Conservation (phyloP, 2,113 vertebrate genomes). For the Acinonyx jubatus region DNA sequence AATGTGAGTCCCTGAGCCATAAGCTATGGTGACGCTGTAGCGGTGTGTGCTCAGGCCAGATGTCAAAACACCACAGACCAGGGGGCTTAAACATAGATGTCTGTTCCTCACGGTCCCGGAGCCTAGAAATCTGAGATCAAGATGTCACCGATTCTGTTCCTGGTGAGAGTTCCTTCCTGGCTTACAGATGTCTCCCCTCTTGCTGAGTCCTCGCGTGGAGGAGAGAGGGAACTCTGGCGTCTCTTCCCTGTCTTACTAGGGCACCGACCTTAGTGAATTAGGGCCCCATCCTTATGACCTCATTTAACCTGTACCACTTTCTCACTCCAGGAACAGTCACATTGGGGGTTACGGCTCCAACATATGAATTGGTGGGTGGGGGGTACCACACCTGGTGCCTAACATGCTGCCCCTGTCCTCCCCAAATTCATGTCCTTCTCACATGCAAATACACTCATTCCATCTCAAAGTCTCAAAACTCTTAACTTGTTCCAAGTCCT, state of each 20-base stretch:
- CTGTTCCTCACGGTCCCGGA: background rate
- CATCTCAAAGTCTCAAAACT: background rate
- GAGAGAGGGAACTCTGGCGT: background rate
- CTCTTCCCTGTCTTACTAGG: background rate
- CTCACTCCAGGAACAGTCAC: background rate
- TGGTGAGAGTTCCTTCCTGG: no score
- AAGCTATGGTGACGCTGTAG: fast-evolving
- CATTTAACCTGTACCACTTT: background rate
- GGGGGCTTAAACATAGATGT: background rate
- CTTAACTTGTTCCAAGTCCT: background rate
- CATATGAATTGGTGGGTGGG: background rate
- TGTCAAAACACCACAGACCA: fast-evolving
- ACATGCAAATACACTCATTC: background rate
- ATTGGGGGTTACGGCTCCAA: background rate
- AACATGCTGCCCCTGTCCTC: background rate
- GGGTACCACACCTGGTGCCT: no score
- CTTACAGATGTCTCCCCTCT: background rate
- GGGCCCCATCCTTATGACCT: background rate
- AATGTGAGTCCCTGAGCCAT: fast-evolving
- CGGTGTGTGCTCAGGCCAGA: fast-evolving
- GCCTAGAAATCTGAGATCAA: background rate
- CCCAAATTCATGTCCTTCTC: background rate
- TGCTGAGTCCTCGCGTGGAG: fast-evolving
- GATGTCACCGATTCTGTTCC: background rate
- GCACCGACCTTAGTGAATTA: no score